Percentiles rank a stretch among this genome's conserved stretches.
Evolutionary conservation across 2,113 vertebrate genomes (phyloP).

Genomic region (Peromyscus californicus): DNA sequence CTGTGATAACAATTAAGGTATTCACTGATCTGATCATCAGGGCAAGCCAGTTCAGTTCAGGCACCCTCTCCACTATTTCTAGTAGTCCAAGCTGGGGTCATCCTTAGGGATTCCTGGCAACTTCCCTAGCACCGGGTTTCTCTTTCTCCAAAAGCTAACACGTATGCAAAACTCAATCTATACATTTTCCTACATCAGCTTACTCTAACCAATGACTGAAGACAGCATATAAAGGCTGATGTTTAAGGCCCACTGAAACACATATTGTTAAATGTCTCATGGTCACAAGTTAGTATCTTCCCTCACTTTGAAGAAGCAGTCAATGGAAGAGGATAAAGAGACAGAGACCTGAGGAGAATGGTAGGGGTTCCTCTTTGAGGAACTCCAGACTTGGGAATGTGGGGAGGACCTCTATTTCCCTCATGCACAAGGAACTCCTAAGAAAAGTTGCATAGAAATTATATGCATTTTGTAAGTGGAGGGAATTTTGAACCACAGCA

Average conservation of each 20-base stretch:
- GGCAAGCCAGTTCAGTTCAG: too few species aligned
- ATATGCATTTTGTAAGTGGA: not conserved
- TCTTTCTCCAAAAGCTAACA: not conserved
- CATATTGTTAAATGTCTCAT: not conserved
- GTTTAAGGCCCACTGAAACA: not conserved
- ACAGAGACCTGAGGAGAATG: not conserved
- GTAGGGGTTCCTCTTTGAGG: not conserved
- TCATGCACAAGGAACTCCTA: not conserved
- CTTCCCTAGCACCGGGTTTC: too few species aligned
- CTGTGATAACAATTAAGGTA: too few species aligned
- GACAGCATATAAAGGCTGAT: not conserved
- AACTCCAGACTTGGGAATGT: rapidly evolving
- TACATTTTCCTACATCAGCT: not conserved
- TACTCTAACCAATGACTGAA: not conserved
- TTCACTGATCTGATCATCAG: too few species aligned
- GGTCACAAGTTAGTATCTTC: not conserved
- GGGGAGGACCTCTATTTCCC: not conserved
- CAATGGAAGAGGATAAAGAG: not conserved
- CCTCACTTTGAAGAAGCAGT: not conserved
- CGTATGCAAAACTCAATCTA: not conserved
- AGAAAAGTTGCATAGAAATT: not conserved
- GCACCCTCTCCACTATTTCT: too few species aligned
- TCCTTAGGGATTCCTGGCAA: too few species aligned
- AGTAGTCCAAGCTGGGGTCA: too few species aligned
- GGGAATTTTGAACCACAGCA: not conserved